These are phyloP conservation scores for Dynastes maya DNA, from an alignment of 2,888 invertebrate species.

Conservation along the genomic window DNA sequence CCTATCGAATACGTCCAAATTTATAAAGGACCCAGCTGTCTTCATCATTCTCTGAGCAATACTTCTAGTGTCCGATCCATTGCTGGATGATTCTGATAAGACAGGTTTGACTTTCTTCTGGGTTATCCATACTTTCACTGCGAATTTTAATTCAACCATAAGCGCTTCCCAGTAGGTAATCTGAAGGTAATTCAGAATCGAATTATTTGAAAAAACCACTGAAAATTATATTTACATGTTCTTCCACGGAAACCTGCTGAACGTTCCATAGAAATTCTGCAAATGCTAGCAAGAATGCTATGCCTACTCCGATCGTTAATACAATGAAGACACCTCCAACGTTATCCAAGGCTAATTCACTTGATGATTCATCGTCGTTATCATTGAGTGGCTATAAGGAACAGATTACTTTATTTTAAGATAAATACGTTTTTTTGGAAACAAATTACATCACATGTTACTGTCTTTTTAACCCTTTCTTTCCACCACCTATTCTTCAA, in stretches of 20 bases:
- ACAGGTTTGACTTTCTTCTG: conserved; percentile 76
- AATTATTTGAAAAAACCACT: no score
- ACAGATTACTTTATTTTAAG: conserved; percentile 2
- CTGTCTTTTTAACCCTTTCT: conserved; percentile 72
- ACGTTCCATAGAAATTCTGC: conserved; percentile 91
- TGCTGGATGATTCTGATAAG: conserved; percentile 53
- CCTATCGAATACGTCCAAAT: conserved; percentile 45
- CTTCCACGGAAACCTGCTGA: conserved; percentile 82
- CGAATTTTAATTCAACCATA: conserved; percentile 80
- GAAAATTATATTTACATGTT: conserved; percentile 76
- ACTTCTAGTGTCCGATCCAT: conserved; percentile 48
- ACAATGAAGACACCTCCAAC: conserved; percentile 94
- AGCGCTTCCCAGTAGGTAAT: conserved; percentile 80
- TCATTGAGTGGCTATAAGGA: conserved; percentile 47
- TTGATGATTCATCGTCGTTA: conserved; percentile 64
- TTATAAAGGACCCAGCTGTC: conserved; percentile 54
- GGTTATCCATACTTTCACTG: conserved; percentile 81
- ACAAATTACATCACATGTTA: conserved; percentile 66
- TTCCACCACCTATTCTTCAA: conserved; percentile 96
- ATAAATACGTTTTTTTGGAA: neutral
- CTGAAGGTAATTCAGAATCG: conserved; percentile 68
- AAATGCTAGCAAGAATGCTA: conserved; percentile 83
- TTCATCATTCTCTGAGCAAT: conserved; percentile 53
- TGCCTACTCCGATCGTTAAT: conserved; percentile 80
- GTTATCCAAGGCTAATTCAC: conserved; percentile 84